A percentile compares a stretch with the other conserved stretches of the same genome.
Evolutionary conservation across 2,113 vertebrate species (phyloP).

Genomic region (Cavia aperea): DNA sequence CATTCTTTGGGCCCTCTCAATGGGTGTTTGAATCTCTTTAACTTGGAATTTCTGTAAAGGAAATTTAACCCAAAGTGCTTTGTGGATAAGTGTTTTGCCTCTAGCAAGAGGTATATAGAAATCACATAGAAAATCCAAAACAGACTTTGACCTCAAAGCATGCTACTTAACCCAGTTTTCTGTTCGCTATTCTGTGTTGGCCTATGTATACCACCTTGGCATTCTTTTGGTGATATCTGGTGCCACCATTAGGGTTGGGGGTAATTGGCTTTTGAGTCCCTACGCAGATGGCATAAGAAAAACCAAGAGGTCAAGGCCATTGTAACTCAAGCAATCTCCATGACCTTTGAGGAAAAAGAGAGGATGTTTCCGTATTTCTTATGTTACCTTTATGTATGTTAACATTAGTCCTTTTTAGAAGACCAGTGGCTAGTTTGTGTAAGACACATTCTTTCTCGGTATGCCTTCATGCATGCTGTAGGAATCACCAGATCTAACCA

Average conservation of each 20-base stretch:
- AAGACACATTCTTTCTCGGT: not conserved
- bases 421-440: not conserved
- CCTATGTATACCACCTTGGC: not conserved
- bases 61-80: not conserved
- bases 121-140: not conserved
- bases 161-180: not conserved
- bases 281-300: not conserved
- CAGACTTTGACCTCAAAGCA: not conserved
- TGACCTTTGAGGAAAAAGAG: not conserved
- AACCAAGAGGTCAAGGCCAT: not conserved
- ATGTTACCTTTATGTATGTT: not conserved
- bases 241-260: not conserved
- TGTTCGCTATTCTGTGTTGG: not conserved
- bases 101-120: not conserved
- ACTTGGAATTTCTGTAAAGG: not conserved
- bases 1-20: not conserved
- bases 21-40: not conserved
- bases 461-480: not conserved
- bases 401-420: not conserved
- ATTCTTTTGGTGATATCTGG: not conserved
- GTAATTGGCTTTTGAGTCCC: not conserved
- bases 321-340: not conserved
- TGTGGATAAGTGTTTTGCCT: not conserved
- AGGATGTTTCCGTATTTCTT: not conserved
- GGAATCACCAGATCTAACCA: not conserved